Evolutionary conservation across 2,113 vertebrate species (phyloP).

Genomic region (Pseudorasbora parva): DNA sequence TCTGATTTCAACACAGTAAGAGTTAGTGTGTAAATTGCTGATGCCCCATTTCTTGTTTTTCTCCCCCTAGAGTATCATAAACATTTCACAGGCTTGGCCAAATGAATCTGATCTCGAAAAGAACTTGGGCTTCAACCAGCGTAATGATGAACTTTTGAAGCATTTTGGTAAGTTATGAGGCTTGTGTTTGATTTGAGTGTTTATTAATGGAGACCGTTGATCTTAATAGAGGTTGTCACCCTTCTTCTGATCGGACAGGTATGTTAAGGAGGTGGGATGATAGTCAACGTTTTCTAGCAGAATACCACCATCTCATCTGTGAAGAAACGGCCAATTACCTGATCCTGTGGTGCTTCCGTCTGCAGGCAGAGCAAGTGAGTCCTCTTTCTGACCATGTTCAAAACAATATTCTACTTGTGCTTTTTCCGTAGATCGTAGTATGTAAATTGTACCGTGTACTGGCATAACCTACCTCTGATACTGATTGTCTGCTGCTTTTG

Average conservation of each 20-base stretch:
- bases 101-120: conserved; percentile 84
- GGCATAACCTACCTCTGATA: background rate
- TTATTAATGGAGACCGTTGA: background rate
- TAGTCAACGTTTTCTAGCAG: conserved; percentile 93
- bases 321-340: conserved; percentile 93
- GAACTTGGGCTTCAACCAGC: conserved; percentile 86
- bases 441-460: background rate
- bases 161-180: conserved; percentile 88
- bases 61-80: conserved; percentile 93
- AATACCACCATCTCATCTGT: conserved; percentile 91
- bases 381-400: conserved; percentile 1
- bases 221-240: background rate
- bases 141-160: conserved; percentile 88
- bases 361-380: conserved; percentile 91
- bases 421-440: background rate
- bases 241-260: conserved; percentile 71
- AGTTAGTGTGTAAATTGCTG: background rate
- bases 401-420: background rate
- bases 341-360: conserved; percentile 93
- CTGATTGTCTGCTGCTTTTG: conserved; percentile 19
- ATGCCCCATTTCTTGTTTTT: background rate
- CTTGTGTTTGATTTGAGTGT: background rate
- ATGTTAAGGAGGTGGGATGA: conserved; percentile 97
- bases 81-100: conserved; percentile 75
- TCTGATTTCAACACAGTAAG: background rate